These are phyloP conservation scores for Ispidina picta DNA, from an alignment of 2,797 vertebrate genomes.

Conservation along the genomic window DNA sequence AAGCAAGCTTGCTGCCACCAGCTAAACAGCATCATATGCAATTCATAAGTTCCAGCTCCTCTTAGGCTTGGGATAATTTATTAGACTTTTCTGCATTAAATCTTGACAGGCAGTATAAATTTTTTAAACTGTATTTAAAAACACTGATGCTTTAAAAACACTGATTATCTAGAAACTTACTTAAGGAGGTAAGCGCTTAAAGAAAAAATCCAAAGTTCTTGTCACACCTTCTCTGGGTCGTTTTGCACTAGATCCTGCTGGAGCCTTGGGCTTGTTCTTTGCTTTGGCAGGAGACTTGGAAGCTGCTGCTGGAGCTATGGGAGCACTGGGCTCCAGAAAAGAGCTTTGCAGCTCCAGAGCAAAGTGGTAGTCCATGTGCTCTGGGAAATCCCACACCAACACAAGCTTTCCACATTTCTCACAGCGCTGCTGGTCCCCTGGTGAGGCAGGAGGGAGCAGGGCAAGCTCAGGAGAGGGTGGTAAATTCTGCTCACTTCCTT, in stretches of 20 bases:
- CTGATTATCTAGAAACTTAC: not conserved
- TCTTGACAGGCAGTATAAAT: not conserved
- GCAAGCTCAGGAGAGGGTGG: not conserved
- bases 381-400: constrained; percentile 90
- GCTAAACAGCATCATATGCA: not conserved
- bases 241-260: constrained; percentile 80
- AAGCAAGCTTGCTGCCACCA: not conserved
- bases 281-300: constrained; percentile 58
- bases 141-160: not conserved
- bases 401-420: constrained; percentile 87
- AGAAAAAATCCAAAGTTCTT: constrained; percentile 89
- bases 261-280: constrained; percentile 82
- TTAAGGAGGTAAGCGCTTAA: constrained; percentile 82
- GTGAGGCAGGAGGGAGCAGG: not conserved
- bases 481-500: constrained; percentile 31
- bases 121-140: not conserved
- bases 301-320: not conserved
- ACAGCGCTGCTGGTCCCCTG: constrained; percentile 81
- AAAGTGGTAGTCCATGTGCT: constrained; percentile 94
- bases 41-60: not conserved
- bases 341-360: constrained; percentile 92
- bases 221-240: constrained; percentile 72
- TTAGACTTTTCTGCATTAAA: constrained; percentile 8
- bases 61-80: constrained; percentile 1
- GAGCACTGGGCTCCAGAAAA: constrained; percentile 62